Conservation (phyloP, 1,140 invertebrate genomes). For the Eumaeus atala region DNA sequence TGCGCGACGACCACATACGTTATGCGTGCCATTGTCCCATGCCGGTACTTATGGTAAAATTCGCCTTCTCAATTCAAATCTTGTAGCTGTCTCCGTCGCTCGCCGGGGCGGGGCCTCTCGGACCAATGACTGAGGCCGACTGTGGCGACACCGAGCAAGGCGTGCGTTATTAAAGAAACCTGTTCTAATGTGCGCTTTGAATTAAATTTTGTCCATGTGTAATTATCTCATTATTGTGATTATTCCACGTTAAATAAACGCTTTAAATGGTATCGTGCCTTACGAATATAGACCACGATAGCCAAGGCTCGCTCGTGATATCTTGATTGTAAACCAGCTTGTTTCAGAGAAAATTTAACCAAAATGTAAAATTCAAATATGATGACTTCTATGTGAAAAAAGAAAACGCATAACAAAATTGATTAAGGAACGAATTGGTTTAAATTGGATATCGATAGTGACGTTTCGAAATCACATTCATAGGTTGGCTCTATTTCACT, state of each 20-base stretch:
- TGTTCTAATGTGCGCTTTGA: conserved; percentile 74
- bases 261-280: conserved; percentile 40
- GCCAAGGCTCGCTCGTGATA: background rate
- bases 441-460: conserved; percentile 73
- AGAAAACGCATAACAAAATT: conserved; percentile 66
- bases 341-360: conserved; percentile 4
- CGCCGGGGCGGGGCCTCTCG: conserved; percentile 66
- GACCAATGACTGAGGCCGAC: conserved; percentile 65
- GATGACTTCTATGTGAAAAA: conserved; percentile 46
- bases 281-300: background rate
- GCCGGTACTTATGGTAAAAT: conserved; percentile 72
- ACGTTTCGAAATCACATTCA: conserved; percentile 73
- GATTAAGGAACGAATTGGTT: conserved; percentile 73
- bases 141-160: conserved; percentile 70
- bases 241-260: conserved; percentile 69
- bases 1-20: conserved; percentile 69
- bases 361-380: conserved; percentile 8
- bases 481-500: conserved; percentile 67
- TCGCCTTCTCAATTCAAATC: conserved; percentile 71
- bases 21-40: conserved; percentile 73
- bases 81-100: conserved; percentile 66
- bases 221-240: conserved; percentile 73
- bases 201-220: conserved; percentile 74
- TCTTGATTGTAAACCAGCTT: background rate
- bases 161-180: conserved; percentile 74